Percentiles rank a stretch among this genome's conserved stretches.
These are phyloP conservation scores for Pedionomus torquatus DNA, from an alignment of 2,113 vertebrate species.

Conservation along the genomic window DNA sequence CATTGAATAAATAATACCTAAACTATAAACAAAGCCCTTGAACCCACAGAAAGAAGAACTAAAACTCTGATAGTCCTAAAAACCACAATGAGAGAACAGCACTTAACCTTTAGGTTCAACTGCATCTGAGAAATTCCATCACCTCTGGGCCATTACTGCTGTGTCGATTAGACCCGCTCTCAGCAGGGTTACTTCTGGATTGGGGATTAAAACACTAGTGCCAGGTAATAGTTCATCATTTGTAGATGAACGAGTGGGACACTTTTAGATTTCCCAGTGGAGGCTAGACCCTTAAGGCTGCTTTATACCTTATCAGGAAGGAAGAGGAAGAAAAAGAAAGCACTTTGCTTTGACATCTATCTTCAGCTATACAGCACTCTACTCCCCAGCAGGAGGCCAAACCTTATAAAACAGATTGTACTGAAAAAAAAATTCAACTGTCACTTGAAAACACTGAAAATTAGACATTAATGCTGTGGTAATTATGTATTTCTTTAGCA, in stretches of 20 bases:
- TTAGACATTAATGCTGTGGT: not conserved
- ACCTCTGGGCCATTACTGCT: not conserved
- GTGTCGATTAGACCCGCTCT: not conserved
- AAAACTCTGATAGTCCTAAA: not conserved
- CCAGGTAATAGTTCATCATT: constrained; percentile 34
- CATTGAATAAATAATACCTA: not conserved
- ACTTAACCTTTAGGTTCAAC: constrained; percentile 33
- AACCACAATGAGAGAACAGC: not conserved
- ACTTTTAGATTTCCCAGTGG: constrained; percentile 40
- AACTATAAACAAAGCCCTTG: not conserved
- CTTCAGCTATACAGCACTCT: constrained; percentile 10
- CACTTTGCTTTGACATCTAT: constrained; percentile 14
- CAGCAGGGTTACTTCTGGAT: not conserved
- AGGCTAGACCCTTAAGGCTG: constrained; percentile 14
- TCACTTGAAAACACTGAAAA: constrained; percentile 10
- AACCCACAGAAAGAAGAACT: not conserved
- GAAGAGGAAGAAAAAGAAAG: not conserved
- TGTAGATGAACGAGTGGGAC: constrained; percentile 28
- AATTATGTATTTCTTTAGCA: not conserved
- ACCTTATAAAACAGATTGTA: not conserved
- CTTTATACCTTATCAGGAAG: constrained; percentile 11
- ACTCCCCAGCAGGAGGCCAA: constrained; percentile 27
- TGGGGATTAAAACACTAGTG: constrained; percentile 13
- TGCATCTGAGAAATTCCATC: constrained; percentile 10
- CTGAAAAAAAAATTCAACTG: not conserved